Base-by-base conservation (phyloP, 2,888 invertebrate species). In the Heliconius cydno region DNA sequence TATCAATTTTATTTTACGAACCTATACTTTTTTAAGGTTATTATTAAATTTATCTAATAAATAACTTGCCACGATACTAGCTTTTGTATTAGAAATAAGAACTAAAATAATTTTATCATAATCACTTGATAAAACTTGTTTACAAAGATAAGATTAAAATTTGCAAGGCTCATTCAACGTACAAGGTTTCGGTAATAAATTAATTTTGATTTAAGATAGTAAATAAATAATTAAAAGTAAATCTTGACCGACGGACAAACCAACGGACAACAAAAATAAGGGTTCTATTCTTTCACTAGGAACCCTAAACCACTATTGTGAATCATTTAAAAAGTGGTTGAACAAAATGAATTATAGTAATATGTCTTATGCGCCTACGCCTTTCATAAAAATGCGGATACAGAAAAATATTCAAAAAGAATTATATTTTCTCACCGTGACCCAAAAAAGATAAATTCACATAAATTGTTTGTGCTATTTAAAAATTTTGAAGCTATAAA, bases 91-190 rank as follows among this genome's bases (percentile, higher is more conserved):
- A 77, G 81, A 81, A 57, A n/a, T 38, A 67, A 71, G 52, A 80
- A 80, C 78, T 63, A 73, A 68, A 52, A 70, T 65, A 65, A 25
- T 72, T 65, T 78, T 80, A 81, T 79, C 82, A 77, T 83, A 83
- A 83, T 83, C 77, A 79, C 19, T 34, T 71, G 84, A 84, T 83
- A 82, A 83, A 70, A 79, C 57, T 28, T 79, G 76, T 80, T 78
- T 80, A 78, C 67, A 76, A 25, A 63, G 84, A 84, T 83, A 84
- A 84, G 85, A 84, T 84, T 81, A 83, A 76, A 82, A 78, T 81
- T 85, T 52, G 82, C 84, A 79, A 84, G 77, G 80, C 77, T 82
- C 79, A 79, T 80, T 76, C 71, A 79, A 82, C 80, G 82, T 72
- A 73, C 81, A 82, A 83, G 82, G 83, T 77, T 77, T 77, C 66